Evolutionary conservation across 1,140 invertebrate genomes (phyloP).

Genomic region (Drosophila arizonae): DNA sequence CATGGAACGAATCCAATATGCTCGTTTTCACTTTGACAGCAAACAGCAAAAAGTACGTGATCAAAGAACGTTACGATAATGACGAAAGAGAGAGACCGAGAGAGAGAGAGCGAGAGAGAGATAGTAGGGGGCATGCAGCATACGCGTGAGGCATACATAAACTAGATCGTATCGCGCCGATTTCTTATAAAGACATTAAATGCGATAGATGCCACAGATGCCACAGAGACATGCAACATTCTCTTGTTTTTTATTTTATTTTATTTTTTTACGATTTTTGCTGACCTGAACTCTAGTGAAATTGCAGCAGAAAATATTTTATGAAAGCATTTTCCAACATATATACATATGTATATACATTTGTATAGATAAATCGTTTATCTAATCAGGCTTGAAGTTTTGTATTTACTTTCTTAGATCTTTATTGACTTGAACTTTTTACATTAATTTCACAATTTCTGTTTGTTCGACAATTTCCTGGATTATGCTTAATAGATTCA

Average conservation of each 20-base stretch:
- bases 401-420: neutral
- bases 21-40: neutral
- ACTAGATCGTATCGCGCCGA: slow-evolving; percentile 38
- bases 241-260: neutral
- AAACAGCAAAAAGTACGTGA: neutral
- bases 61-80: slow-evolving; percentile 1
- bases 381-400: neutral
- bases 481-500: no score
- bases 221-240: slow-evolving; percentile 11
- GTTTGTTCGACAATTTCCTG: neutral
- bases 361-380: neutral
- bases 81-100: neutral
- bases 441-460: neutral
- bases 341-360: no score
- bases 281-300: neutral
- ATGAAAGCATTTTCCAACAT: neutral
- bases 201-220: slow-evolving; percentile 11
- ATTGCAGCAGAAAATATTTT: neutral
- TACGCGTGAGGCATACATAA: slow-evolving; percentile 16
- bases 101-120: neutral
- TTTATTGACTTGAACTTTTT: neutral
- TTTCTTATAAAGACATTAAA: slow-evolving; percentile 7
- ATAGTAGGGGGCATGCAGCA: slow-evolving; percentile 25
- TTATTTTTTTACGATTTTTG: neutral
- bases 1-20: neutral